Evolutionary conservation across 2,113 vertebrate species (phyloP).

Genomic region (Archilochus colubris): DNA sequence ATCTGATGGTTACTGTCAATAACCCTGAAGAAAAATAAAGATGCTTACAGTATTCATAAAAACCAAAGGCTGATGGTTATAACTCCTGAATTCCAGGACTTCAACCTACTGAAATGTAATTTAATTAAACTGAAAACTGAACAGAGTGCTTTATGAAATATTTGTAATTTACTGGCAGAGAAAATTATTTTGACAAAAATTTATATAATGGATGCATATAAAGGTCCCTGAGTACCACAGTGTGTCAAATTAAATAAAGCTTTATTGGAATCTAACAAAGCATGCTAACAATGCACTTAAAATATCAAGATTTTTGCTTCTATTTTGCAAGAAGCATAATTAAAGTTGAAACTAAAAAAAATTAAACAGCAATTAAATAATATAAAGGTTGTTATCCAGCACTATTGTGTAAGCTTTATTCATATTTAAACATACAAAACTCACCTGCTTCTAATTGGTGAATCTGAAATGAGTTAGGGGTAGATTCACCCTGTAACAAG

Average conservation of each 20-base stretch:
- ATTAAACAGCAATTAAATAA: conserved; percentile 39
- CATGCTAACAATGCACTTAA: conserved; percentile 36
- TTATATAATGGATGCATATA: conserved; percentile 72
- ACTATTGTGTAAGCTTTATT: neutral
- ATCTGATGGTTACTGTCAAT: conserved; percentile 59
- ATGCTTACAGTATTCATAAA: conserved; percentile 58
- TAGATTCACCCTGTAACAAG: neutral
- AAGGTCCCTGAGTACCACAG: conserved; percentile 52
- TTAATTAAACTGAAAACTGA: conserved; percentile 73
- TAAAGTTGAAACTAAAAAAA: conserved; percentile 43
- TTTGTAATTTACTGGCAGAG: conserved; percentile 65
- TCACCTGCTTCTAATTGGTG: neutral
- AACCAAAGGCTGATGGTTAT: conserved; percentile 65
- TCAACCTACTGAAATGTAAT: conserved; percentile 66
- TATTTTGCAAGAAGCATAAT: conserved; percentile 56
- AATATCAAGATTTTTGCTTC: conserved; percentile 44
- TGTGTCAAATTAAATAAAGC: conserved; percentile 71
- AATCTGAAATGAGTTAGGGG: neutral
- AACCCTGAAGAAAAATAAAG: conserved; percentile 69
- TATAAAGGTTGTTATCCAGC: neutral
- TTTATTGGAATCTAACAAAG: conserved; percentile 64
- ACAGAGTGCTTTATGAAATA: conserved; percentile 71
- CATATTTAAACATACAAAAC: conserved; percentile 25
- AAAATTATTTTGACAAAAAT: conserved; percentile 77
- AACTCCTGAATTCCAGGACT: conserved; percentile 69